These are phyloP conservation scores for Notodromas monacha DNA, from an alignment of 2,888 invertebrate genomes.

Conservation along the genomic window DNA sequence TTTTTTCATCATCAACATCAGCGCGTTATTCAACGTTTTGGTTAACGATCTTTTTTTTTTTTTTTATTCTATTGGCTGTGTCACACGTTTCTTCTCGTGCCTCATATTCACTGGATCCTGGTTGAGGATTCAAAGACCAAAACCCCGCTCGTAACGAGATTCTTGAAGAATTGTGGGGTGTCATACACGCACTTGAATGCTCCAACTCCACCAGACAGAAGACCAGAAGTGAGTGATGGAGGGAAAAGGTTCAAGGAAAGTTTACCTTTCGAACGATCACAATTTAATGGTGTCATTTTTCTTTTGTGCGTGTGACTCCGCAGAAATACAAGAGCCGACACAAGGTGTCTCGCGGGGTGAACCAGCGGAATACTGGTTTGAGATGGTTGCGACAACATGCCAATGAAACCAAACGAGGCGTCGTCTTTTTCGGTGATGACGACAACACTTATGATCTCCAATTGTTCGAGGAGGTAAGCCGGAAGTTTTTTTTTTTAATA, in stretches of 20 bases:
- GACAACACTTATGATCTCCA: slow-evolving; percentile 72
- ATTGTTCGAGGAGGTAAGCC: slow-evolving; percentile 63
- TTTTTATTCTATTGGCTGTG: slow-evolving; percentile 37
- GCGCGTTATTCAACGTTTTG: too few species aligned
- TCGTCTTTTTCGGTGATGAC: slow-evolving; percentile 86
- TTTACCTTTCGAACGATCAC: too few species aligned
- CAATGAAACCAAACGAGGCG: slow-evolving; percentile 17
- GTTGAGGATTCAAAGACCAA: slow-evolving; percentile 47
- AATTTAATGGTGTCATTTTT: too few species aligned
- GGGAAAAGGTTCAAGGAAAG: too few species aligned
- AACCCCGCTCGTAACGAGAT: slow-evolving; percentile 32
- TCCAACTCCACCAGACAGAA: slow-evolving; percentile 30
- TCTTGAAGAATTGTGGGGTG: slow-evolving; percentile 31
- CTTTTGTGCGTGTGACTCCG: neutral
- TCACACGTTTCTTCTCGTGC: slow-evolving; percentile 50
- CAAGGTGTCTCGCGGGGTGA: slow-evolving; percentile 54
- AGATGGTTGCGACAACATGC: slow-evolving; percentile 36
- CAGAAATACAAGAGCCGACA: slow-evolving; percentile 22
- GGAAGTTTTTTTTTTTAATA: too few species aligned
- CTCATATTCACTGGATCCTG: slow-evolving; percentile 69
- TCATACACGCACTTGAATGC: slow-evolving; percentile 30
- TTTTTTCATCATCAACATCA: too few species aligned
- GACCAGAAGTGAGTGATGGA: too few species aligned
- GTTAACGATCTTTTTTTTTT: too few species aligned
- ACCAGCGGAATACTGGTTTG: slow-evolving; percentile 55